phyloP scores from a whole-genome alignment of 1,140 invertebrate genomes.

The Nephotettix cincticeps region DNA sequence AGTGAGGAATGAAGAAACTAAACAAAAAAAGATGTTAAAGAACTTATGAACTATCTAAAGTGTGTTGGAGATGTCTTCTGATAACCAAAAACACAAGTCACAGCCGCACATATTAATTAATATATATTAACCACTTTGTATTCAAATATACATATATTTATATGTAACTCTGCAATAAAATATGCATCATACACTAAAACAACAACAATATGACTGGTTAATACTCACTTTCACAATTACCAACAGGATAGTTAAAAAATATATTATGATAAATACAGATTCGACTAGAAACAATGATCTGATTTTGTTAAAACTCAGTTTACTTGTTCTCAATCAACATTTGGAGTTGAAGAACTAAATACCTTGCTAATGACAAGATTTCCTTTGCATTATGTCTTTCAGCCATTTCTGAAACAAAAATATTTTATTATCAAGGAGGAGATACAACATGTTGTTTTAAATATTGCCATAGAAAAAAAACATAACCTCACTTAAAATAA shows the following conservation, averaged over 20 bases:
- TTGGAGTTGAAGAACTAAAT: conserved; percentile 84
- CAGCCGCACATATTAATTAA: conserved; percentile 7
- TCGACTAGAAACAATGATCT: background rate
- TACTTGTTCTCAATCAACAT: conserved; percentile 88
- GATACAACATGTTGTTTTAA: too few relatives aligned
- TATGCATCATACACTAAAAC: background rate
- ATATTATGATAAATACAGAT: conserved; percentile 9
- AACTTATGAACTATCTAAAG: too few relatives aligned
- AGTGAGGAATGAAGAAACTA: too few relatives aligned
- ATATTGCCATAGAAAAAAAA: too few relatives aligned
- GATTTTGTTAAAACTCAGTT: conserved; percentile 30
- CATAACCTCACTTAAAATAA: too few relatives aligned
- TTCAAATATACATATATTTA: background rate
- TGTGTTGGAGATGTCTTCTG: too few relatives aligned
- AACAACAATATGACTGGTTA: background rate
- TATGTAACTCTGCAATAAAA: background rate
- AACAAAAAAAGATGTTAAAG: too few relatives aligned
- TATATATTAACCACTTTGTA: too few relatives aligned
- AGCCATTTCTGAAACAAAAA: conserved; percentile 84
- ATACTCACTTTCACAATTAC: background rate
- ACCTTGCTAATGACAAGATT: conserved; percentile 77
- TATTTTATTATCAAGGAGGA: too few relatives aligned
- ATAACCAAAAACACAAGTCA: background rate
- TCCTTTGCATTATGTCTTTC: conserved; percentile 84
- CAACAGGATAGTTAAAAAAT: conserved; percentile 1